Base-by-base conservation (phyloP, 1,140 invertebrate species). In the Hormaphis cornu region DNA sequence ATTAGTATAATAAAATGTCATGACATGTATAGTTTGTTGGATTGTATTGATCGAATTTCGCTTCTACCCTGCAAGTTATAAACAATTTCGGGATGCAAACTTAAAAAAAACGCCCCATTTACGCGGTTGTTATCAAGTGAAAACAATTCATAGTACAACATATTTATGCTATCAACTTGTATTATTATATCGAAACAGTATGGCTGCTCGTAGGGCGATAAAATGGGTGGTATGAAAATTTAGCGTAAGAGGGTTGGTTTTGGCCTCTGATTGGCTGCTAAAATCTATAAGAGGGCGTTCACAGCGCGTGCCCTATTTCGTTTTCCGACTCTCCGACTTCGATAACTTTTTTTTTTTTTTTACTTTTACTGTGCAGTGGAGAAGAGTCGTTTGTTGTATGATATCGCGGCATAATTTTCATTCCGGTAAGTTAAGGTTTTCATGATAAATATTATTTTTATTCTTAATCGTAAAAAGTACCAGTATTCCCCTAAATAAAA, bases 221-320 rank as follows among this genome's bases (percentile, higher is more conserved):
- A 40, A 40, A 26, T 48, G 61, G 61, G 61, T 50, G 61, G 58
- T 44, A 35, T 46, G 12, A 22, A 24, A 33, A 22, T 46, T 48
- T 22, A 66, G 42, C 28, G 18, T 48, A 24, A 28, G 18, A 35
- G 12, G 7, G 24, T 30, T 33, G 18, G 42, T 30, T 42, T 46
- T 20, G 30, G 20, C 18, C n/a, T 9, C 28, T 48, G 59, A n/a
- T 66, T 66, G 61, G 61, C 35, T 50, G 30, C 33, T 18, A 5
- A 22, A 10, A 26, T 61, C n/a, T n/a, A 63, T 30, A 24, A 66
- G 7, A 44, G 61, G 61, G 61, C 42, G 61, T 44, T 66, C 14
- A 33, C 42, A 2, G 26, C 6, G 22, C 24, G n/a, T 22, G 35
- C 44, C 61, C 61, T 50, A 28, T 46, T 35, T 14, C n/a, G 10